Percentiles rank a stretch among this genome's conserved stretches.
phyloP scores from a whole-genome alignment of 2,113 vertebrate species.

The Xiphophorus couchianus region DNA sequence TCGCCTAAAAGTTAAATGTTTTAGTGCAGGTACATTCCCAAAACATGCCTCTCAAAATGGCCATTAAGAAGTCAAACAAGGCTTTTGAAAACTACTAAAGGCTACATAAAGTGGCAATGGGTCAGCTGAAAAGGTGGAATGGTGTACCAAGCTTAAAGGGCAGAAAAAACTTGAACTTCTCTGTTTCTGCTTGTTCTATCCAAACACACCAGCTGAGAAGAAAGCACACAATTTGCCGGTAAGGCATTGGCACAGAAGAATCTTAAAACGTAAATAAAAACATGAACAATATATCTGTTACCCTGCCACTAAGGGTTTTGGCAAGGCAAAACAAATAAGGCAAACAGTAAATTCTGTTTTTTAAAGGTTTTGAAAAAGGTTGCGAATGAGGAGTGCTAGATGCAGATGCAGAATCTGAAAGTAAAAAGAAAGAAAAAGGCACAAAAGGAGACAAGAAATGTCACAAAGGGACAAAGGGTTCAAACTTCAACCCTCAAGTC shows the following conservation, averaged over 20 bases:
- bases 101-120: slow-evolving; percentile 45
- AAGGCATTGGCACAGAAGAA: slow-evolving; percentile 22
- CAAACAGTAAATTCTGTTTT: slow-evolving; percentile 61
- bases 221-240: slow-evolving; percentile 19
- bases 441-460: slow-evolving; percentile 29
- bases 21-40: slow-evolving; percentile 82
- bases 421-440: slow-evolving; percentile 14
- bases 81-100: slow-evolving; percentile 49
- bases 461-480: slow-evolving; percentile 47
- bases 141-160: slow-evolving; percentile 31
- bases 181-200: slow-evolving; percentile 5
- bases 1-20: slow-evolving; percentile 80
- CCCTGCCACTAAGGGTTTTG: slow-evolving; percentile 44
- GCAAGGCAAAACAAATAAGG: slow-evolving; percentile 32
- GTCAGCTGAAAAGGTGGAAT: slow-evolving; percentile 50
- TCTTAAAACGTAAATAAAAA: slow-evolving; percentile 12
- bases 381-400: slow-evolving; percentile 38
- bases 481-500: slow-evolving; percentile 71
- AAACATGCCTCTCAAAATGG: slow-evolving; percentile 61
- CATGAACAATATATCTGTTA: slow-evolving; percentile 25
- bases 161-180: slow-evolving; percentile 33
- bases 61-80: slow-evolving; percentile 63
- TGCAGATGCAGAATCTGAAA: slow-evolving; percentile 37
- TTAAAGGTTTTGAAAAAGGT: slow-evolving; percentile 46
- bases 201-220: slow-evolving; percentile 30